These are phyloP conservation scores for Lagothrix lagotricha DNA, from an alignment of 2,797 vertebrate genomes.

Conservation along the genomic window DNA sequence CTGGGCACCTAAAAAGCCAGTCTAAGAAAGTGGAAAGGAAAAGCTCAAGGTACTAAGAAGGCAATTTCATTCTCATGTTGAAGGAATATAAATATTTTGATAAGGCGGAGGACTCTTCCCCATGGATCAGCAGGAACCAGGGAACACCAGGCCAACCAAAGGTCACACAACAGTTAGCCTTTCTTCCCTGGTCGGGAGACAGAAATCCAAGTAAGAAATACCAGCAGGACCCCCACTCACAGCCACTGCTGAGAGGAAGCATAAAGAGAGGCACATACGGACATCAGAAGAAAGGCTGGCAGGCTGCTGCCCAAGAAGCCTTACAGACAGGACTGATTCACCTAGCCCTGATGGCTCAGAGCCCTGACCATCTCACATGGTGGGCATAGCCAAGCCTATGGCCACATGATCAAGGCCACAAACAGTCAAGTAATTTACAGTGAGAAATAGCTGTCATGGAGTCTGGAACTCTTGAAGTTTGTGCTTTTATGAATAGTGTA, in stretches of 20 bases:
- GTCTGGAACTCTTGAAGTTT: background rate
- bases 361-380: background rate
- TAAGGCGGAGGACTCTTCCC: background rate
- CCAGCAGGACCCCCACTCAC: background rate
- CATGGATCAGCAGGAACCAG: background rate
- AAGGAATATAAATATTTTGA: background rate
- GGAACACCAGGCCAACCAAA: background rate
- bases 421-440: slow-evolving; percentile 19
- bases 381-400: background rate
- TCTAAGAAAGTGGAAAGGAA: slow-evolving; percentile 26
- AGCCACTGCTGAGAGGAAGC: background rate
- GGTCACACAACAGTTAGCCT: background rate
- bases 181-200: background rate
- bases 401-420: background rate
- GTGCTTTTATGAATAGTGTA: background rate
- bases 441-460: background rate
- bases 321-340: background rate
- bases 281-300: background rate
- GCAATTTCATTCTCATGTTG: background rate
- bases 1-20: background rate
- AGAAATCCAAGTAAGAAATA: background rate
- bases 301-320: background rate
- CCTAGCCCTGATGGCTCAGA: background rate
- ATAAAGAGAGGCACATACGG: background rate
- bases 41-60: background rate